Percentiles rank a stretch among this genome's conserved stretches.
These are phyloP conservation scores for Orchesella flavescens DNA, from an alignment of 2,888 invertebrate genomes.

Conservation along the genomic window DNA sequence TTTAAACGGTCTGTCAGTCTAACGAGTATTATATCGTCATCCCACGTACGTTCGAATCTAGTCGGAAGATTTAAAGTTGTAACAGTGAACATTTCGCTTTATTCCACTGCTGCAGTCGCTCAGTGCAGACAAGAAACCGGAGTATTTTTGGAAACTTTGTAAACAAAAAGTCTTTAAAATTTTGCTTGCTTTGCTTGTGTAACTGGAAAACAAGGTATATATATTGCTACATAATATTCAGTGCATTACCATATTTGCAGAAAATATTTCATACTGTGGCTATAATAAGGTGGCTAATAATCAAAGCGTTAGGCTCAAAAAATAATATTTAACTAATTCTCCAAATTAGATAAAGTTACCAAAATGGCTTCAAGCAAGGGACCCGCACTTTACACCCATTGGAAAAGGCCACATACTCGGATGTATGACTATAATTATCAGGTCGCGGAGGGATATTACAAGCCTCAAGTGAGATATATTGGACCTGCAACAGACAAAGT, in stretches of 20 bases:
- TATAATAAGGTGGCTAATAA: too few relatives aligned
- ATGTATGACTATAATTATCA: conserved; percentile 73
- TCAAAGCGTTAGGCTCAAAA: background rate
- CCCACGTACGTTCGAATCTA: too few relatives aligned
- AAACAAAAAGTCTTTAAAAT: conserved; percentile 13
- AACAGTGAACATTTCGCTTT: too few relatives aligned
- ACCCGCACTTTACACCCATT: conserved; percentile 57
- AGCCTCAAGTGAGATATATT: conserved; percentile 70
- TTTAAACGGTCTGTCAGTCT: too few relatives aligned
- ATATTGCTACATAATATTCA: too few relatives aligned
- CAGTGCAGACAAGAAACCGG: background rate
- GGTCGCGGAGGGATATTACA: conserved; percentile 72
- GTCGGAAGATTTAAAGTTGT: too few relatives aligned
- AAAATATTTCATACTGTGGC: too few relatives aligned
- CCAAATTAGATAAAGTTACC: background rate
- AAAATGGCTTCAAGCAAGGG: conserved; percentile 40
- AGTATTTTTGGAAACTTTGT: background rate
- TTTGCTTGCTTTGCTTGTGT: conserved; percentile 15
- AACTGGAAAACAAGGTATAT: conserved; percentile 27
- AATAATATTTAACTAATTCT: background rate
- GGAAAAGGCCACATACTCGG: conserved; percentile 69
- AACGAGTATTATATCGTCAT: too few relatives aligned
- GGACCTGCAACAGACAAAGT: conserved; percentile 44
- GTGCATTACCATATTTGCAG: too few relatives aligned
- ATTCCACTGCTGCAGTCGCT: too few relatives aligned